Percentiles rank a stretch among this genome's conserved stretches.
phyloP scores from a whole-genome alignment of 2,113 vertebrate genomes.

The Archilochus colubris region DNA sequence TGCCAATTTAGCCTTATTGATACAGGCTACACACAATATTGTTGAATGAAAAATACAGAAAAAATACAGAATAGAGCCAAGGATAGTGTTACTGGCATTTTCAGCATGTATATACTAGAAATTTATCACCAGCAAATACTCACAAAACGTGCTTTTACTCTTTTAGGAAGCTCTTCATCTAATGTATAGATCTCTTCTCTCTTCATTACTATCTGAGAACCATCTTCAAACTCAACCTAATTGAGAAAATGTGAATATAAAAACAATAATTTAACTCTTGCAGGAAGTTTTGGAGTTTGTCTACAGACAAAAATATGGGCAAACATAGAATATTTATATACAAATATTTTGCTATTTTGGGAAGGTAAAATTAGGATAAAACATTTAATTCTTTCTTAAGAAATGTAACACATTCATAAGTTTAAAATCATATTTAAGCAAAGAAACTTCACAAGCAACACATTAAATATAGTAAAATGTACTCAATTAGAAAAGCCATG shows the following conservation, averaged over 20 bases:
- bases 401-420: not conserved
- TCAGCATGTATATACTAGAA: not conserved
- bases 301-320: not conserved
- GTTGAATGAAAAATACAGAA: too few species aligned
- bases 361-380: not conserved
- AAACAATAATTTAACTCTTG: not conserved
- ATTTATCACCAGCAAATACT: conserved; percentile 69
- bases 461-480: not conserved
- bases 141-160: conserved; percentile 95
- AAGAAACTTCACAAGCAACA: conserved; percentile 1
- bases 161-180: conserved; percentile 95
- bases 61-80: not conserved
- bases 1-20: not conserved
- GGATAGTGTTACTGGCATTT: not conserved
- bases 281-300: not conserved
- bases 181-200: conserved; percentile 94
- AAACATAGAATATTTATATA: not conserved
- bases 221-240: conserved; percentile 98
- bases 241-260: not conserved
- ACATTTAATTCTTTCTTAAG: not conserved
- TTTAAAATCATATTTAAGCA: not conserved
- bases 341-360: not conserved
- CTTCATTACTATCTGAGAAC: conserved; percentile 92
- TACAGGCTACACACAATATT: not conserved
- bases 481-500: not conserved